Evolutionary conservation across 2,888 invertebrate genomes (phyloP), one percentile per base, ranked within the genome.

Genomic region (Anthophora plumipes): DNA sequence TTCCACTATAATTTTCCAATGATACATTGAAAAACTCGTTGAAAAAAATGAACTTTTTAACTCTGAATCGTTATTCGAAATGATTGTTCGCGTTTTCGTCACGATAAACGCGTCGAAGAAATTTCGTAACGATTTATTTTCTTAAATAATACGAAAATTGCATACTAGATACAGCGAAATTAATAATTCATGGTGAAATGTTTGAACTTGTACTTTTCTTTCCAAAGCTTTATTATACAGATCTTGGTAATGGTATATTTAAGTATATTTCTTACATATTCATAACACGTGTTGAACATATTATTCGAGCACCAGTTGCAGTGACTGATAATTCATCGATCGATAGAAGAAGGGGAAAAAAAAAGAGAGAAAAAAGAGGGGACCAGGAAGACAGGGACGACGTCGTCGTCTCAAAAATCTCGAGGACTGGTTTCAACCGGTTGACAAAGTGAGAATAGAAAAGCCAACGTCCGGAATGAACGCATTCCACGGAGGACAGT

Each of bases 381-480:
- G 50, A 69, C 63, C 57, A 68, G 76, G 76, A 68, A 69, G 75
- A 68, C 8, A 20, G 43, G 43, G 43, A n/a, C n/a, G n/a, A n/a
- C 41, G 11, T 52, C 17, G 57, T 17, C 55, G 76, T 37, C 22
- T 75, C 39, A 78, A 69, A 78, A 78, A 63, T 69, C 54, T 22
- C 43, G 6, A 22, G 43, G 76, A 78, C 77, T 78, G 68, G 77
- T 78, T 69, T 68, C 68, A 39, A 78, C 75, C 77, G 77, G 77
- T 78, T 78, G 57, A 69, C 76, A 68, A 78, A 69, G 63, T 57
- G 76, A 78, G 55, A 75, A 78, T 75, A 75, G 68, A 57, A 69
- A 63, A 57, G 52, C 76, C 57, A 25, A 25, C 61, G 50, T 50
- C 77, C 61, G 77, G 68, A 57, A 63, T 50, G 55, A n/a, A 50